These are phyloP conservation scores for Takifugu bimaculatus DNA, from an alignment of 2,113 vertebrate species.

Conservation along the genomic window DNA sequence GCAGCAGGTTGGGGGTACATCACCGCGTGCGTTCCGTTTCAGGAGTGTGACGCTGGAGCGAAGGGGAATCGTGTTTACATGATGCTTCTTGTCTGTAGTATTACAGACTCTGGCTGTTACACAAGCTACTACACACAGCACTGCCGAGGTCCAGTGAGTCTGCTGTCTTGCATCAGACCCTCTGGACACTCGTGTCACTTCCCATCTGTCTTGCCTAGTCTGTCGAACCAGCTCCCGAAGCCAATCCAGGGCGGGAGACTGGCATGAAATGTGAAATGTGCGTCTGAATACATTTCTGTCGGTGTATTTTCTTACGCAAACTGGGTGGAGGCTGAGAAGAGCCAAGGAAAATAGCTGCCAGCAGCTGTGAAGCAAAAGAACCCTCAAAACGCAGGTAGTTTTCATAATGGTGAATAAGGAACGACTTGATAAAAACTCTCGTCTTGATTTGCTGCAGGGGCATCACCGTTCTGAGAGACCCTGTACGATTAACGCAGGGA, in stretches of 20 bases:
- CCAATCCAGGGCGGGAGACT: background rate
- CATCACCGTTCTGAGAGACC: constrained; percentile 1
- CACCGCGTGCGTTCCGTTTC: constrained; percentile 4
- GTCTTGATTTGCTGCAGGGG: background rate
- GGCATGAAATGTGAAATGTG: too few species aligned
- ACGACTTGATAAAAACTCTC: too few species aligned
- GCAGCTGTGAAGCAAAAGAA: background rate
- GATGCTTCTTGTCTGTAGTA: constrained; percentile 19
- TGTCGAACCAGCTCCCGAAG: constrained; percentile 26
- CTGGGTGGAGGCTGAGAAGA: background rate
- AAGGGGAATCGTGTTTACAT: constrained; percentile 44
- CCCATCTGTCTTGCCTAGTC: constrained; percentile 37
- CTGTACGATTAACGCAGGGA: constrained; percentile 3
- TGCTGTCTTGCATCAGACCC: constrained; percentile 13
- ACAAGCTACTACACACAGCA: constrained; percentile 2
- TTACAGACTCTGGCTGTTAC: constrained; percentile 5
- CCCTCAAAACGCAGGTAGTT: too few species aligned
- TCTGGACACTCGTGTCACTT: constrained; percentile 25
- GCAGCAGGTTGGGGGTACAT: constrained; percentile 9
- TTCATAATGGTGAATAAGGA: too few species aligned
- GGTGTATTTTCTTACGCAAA: background rate
- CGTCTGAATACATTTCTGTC: background rate
- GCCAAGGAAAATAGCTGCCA: background rate
- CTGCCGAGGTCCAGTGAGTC: constrained; percentile 3
- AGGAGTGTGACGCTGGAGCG: constrained; percentile 17